Percentiles rank a stretch among this genome's conserved stretches.
Evolutionary conservation across 2,797 vertebrate genomes (phyloP).

Genomic region (Melanogrammus aeglefinus): DNA sequence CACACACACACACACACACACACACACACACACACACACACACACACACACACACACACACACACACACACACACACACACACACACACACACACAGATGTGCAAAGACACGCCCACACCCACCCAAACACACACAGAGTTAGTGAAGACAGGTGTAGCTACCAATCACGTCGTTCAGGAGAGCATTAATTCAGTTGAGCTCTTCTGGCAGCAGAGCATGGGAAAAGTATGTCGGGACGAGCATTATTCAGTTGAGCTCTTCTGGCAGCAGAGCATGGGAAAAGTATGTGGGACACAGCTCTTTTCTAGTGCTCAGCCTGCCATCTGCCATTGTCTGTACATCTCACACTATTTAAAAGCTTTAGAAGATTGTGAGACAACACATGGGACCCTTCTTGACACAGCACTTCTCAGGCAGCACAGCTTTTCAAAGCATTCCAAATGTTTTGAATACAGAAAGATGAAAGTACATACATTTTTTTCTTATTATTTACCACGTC

Average conservation of each 20-base stretch:
- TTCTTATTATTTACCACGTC: not conserved
- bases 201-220: conserved; percentile 20
- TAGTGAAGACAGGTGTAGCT: conserved; percentile 37
- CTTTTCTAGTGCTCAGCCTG: conserved; percentile 27
- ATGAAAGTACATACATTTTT: not conserved
- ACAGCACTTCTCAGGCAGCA: not conserved
- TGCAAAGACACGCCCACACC: not conserved
- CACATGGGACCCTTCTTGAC: not conserved
- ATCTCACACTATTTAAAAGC: conserved; percentile 31
- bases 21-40: too few relatives aligned
- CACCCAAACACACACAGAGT: not conserved
- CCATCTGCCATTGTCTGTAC: conserved; percentile 49
- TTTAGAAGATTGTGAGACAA: conserved; percentile 13
- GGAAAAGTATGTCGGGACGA: conserved; percentile 26
- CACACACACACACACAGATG: too few relatives aligned
- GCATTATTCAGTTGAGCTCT: conserved; percentile 15
- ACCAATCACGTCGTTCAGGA: conserved; percentile 27
- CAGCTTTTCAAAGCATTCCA: not conserved
- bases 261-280: conserved; percentile 30
- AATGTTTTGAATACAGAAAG: not conserved
- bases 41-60: too few relatives aligned
- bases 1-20: too few relatives aligned
- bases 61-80: not conserved
- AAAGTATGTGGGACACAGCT: conserved; percentile 14
- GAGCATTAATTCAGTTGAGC: conserved; percentile 12